Percentiles rank a stretch among this genome's conserved stretches.
These are phyloP conservation scores for Lysiphlebus fabarum DNA, from an alignment of 1,140 invertebrate species.

Conservation along the genomic window DNA sequence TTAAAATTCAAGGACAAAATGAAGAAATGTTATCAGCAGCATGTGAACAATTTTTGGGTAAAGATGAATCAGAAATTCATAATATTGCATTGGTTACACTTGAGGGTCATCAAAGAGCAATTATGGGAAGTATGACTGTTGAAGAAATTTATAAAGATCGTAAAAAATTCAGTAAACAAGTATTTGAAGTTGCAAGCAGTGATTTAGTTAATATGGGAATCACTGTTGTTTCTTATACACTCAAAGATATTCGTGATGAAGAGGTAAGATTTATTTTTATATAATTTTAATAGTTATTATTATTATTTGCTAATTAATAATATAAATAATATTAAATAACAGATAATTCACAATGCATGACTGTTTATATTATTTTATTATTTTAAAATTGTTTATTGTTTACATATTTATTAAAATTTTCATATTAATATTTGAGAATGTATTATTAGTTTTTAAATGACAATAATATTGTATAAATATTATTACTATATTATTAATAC, in stretches of 20 bases:
- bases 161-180: slow-evolving; percentile 97
- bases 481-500: too few relatives aligned
- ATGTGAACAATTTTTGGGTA: slow-evolving; percentile 95
- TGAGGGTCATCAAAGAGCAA: slow-evolving; percentile 95
- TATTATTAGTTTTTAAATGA: too few relatives aligned
- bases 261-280: too few relatives aligned
- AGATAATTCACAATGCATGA: background rate
- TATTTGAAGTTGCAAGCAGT: slow-evolving; percentile 90
- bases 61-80: slow-evolving; percentile 84
- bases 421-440: too few relatives aligned
- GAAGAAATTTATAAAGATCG: slow-evolving; percentile 99
- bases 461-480: too few relatives aligned
- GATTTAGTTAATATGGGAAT: slow-evolving; percentile 98
- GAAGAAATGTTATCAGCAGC: slow-evolving; percentile 94
- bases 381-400: background rate
- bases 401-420: too few relatives aligned
- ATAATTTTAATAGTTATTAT: slow-evolving; percentile 11
- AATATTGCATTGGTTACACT: slow-evolving; percentile 92
- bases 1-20: slow-evolving; percentile 97
- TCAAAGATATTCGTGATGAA: slow-evolving; percentile 96
- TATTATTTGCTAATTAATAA: background rate
- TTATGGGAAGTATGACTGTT: slow-evolving; percentile 99
- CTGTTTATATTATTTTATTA: too few relatives aligned
- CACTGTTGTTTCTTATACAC: slow-evolving; percentile 94
- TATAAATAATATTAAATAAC: background rate